phyloP scores from a whole-genome alignment of 1,140 invertebrate species.

The Spodoptera frugiperda region DNA sequence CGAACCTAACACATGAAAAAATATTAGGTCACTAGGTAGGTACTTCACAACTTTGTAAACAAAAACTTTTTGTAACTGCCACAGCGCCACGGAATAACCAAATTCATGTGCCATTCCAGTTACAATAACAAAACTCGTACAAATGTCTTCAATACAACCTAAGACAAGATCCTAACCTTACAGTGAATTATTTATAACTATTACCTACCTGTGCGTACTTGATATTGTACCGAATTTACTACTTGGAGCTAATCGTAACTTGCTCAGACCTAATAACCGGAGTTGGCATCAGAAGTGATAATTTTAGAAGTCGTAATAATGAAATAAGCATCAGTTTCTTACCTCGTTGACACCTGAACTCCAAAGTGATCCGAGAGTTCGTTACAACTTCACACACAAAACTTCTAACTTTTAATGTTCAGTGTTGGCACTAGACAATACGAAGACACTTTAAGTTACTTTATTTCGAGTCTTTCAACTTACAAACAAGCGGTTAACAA shows the following conservation, averaged over 20 bases:
- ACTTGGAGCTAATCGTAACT: constrained; percentile 65
- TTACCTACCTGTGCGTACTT: constrained; percentile 63
- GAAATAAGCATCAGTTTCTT: constrained; percentile 84
- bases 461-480: constrained; percentile 73
- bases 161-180: constrained; percentile 80
- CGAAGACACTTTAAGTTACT: constrained; percentile 69
- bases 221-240: constrained; percentile 51
- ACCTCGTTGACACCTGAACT: constrained; percentile 86
- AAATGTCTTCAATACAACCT: constrained; percentile 61
- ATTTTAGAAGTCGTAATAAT: constrained; percentile 81
- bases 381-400: constrained; percentile 82
- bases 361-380: constrained; percentile 83
- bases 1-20: constrained; percentile 40
- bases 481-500: constrained; percentile 80
- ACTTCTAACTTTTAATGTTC: constrained; percentile 75
- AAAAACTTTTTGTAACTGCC: constrained; percentile 47
- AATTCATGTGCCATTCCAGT: constrained; percentile 15
- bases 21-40: constrained; percentile 55
- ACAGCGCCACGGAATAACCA: background rate
- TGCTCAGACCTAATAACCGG: constrained; percentile 57
- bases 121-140: constrained; percentile 48
- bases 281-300: constrained; percentile 69
- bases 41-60: constrained; percentile 58
- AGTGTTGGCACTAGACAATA: constrained; percentile 66
- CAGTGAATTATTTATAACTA: constrained; percentile 81